These are phyloP conservation scores for Coronaproctus castanopsis DNA, from an alignment of 2,888 invertebrate species.

Conservation along the genomic window DNA sequence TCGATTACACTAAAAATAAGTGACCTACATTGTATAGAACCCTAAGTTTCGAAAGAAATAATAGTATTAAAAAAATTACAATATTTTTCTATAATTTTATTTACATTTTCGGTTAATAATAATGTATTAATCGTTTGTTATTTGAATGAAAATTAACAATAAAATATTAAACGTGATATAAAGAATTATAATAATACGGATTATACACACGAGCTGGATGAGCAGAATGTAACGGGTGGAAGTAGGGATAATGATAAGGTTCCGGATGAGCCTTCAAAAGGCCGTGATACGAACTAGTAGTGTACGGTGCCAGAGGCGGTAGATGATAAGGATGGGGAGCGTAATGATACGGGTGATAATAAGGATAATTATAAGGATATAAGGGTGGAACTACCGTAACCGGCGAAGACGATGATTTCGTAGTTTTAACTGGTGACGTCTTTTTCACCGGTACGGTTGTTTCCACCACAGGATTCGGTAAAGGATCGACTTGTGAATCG, in stretches of 20 bases:
- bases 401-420: neutral
- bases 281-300: conserved; percentile 6
- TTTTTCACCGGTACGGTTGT: no score
- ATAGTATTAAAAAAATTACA: no score
- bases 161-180: conserved; percentile 5
- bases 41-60: no score
- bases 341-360: conserved; percentile 5
- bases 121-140: no score
- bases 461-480: neutral
- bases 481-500: neutral
- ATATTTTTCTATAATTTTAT: no score
- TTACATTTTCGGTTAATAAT: no score
- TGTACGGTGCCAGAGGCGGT: no score
- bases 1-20: no score
- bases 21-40: no score
- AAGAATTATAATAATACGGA: conserved; percentile 5
- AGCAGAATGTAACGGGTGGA: conserved; percentile 6
- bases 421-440: neutral
- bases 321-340: neutral
- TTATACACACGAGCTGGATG: conserved; percentile 1
- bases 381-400: neutral
- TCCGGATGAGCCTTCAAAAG: conserved; percentile 5
- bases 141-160: no score
- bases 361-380: neutral
- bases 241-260: conserved; percentile 3